Conservation (phyloP, 1,140 invertebrate genomes). For the Macrostomum lignano region DNA sequence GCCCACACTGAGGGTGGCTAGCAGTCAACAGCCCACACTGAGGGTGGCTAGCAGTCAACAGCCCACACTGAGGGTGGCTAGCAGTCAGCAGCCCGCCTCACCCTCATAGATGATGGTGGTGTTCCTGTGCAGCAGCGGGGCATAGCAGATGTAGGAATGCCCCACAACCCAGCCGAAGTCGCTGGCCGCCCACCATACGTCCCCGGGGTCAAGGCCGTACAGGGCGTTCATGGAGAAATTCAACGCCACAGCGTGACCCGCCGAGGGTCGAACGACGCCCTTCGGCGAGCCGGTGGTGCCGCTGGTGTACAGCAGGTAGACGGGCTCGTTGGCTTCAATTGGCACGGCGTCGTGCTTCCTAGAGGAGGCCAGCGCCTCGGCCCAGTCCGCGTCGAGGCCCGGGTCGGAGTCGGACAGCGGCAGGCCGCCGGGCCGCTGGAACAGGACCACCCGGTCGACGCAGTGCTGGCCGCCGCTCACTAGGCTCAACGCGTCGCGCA, state of each 20-base stretch:
- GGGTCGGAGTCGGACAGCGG: conserved; percentile 32
- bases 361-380: conserved; percentile 36
- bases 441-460: too few relatives aligned
- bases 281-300: conserved; percentile 42
- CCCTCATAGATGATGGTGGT: conserved; percentile 62
- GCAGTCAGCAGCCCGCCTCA: too few relatives aligned
- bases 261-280: conserved; percentile 42
- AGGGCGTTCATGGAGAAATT: conserved; percentile 52
- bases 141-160: conserved; percentile 72
- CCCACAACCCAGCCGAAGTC: conserved; percentile 75
- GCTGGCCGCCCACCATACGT: conserved; percentile 57
- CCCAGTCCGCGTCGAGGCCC: conserved; percentile 43
- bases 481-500: too few relatives aligned
- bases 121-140: conserved; percentile 45
- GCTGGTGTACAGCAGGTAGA: conserved; percentile 73
- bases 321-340: conserved; percentile 53
- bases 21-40: too few relatives aligned
- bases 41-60: too few relatives aligned
- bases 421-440: too few relatives aligned
- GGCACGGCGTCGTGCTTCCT: conserved; percentile 47
- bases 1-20: too few relatives aligned
- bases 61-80: too few relatives aligned
- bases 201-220: conserved; percentile 39
- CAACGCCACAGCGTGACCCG: conserved; percentile 50
- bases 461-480: too few relatives aligned